These are phyloP conservation scores for Coracias cyanogaster DNA, from an alignment of 2,797 vertebrate species.

Conservation along the genomic window DNA sequence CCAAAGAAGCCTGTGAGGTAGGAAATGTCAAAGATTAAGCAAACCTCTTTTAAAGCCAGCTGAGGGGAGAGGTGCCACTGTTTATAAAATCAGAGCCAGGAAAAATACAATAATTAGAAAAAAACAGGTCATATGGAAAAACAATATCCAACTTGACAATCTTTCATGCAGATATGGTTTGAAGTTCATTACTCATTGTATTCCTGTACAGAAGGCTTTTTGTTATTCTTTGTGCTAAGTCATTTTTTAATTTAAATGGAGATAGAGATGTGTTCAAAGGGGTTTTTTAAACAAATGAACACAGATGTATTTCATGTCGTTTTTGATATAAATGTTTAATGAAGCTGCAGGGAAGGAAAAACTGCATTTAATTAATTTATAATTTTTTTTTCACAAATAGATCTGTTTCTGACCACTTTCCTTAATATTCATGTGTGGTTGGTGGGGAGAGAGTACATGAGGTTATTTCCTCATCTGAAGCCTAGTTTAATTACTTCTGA, in stretches of 20 bases:
- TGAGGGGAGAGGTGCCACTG: constrained; percentile 36
- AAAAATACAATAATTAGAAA: constrained; percentile 67
- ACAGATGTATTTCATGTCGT: constrained; percentile 14
- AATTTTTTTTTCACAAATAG: not conserved
- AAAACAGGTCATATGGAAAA: constrained; percentile 70
- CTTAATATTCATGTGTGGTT: not conserved
- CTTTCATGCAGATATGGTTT: constrained; percentile 48
- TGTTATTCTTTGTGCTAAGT: constrained; percentile 63
- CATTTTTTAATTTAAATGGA: constrained; percentile 67
- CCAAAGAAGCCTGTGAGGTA: constrained; percentile 33
- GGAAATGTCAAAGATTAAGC: constrained; percentile 58
- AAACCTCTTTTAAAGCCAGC: constrained; percentile 19
- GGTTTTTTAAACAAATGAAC: constrained; percentile 43
- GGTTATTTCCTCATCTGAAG: constrained; percentile 12
- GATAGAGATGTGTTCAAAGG: constrained; percentile 54
- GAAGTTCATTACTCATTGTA: constrained; percentile 76
- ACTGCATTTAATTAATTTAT: constrained; percentile 40
- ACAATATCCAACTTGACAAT: constrained; percentile 63
- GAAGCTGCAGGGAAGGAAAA: constrained; percentile 64
- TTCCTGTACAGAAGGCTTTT: constrained; percentile 75
- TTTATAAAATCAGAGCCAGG: constrained; percentile 67
- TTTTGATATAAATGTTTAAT: constrained; percentile 66
- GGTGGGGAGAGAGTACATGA: not conserved
- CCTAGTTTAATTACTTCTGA: constrained; percentile 11
- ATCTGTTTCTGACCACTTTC: constrained; percentile 20